Evolutionary conservation across 1,140 invertebrate species (phyloP).

Genomic region (Mylabris phalerata): DNA sequence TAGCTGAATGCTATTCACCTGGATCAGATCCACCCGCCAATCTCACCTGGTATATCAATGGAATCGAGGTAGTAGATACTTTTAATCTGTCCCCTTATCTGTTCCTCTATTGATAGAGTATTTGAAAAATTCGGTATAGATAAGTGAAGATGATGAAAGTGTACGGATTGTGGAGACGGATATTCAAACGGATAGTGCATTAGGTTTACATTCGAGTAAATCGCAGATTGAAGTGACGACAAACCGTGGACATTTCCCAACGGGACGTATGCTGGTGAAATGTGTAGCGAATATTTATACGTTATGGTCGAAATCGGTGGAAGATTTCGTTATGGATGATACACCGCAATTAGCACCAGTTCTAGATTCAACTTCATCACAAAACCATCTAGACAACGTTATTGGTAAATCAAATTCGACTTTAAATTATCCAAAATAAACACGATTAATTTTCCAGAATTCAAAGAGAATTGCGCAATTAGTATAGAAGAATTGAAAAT

Average conservation of each 20-base stretch:
- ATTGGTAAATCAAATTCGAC: conserved; percentile 23
- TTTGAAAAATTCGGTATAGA: conserved; percentile 12
- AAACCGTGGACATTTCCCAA: conserved; percentile 29
- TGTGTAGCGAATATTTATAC: conserved; percentile 33
- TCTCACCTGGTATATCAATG: conserved; percentile 59
- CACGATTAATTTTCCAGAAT: no score
- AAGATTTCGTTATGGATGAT: conserved; percentile 33
- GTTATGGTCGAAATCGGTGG: conserved; percentile 28
- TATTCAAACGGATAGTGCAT: conserved; percentile 11
- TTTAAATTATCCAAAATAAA: no score
- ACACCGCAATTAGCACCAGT: conserved; percentile 34
- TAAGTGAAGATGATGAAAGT: conserved; percentile 23
- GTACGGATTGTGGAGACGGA: conserved; percentile 24
- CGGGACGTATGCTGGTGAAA: conserved; percentile 30
- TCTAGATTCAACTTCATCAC: conserved; percentile 35
- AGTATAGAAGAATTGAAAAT: not conserved
- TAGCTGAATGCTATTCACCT: conserved; percentile 48
- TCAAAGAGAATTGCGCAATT: not conserved
- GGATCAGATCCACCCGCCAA: conserved; percentile 53
- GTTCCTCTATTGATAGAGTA: no score
- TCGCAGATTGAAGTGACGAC: conserved; percentile 34
- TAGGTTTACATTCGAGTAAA: conserved; percentile 23
- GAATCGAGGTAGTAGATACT: conserved; percentile 47
- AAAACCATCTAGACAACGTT: conserved; percentile 32
- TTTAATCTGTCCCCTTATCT: not conserved